A percentile compares a stretch with the other conserved stretches of the same genome.
Conservation (phyloP, 1,140 invertebrate species). For the Rhyzopertha dominica region DNA sequence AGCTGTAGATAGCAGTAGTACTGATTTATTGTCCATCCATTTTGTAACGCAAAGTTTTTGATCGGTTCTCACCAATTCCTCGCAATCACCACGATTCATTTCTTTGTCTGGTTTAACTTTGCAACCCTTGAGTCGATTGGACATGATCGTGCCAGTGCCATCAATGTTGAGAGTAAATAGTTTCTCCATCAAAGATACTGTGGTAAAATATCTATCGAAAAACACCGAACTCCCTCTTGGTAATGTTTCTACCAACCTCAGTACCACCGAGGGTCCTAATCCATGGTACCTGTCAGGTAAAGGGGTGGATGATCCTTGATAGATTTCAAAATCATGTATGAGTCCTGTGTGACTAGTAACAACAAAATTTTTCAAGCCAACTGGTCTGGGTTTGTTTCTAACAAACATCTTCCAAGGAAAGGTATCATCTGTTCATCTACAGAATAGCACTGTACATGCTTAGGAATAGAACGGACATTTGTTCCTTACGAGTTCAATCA, state of each 20-base stretch:
- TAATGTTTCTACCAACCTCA: slow-evolving; percentile 23
- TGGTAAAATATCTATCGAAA: slow-evolving; percentile 33
- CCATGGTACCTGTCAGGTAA: slow-evolving; percentile 14
- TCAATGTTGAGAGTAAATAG: slow-evolving; percentile 9
- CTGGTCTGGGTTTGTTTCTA: slow-evolving; percentile 27
- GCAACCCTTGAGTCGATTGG: slow-evolving; percentile 15
- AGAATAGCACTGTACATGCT: slow-evolving; percentile 5
- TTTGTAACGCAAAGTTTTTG: slow-evolving; percentile 11
- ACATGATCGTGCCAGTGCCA: slow-evolving; percentile 16
- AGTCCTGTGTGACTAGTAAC: slow-evolving; percentile 21
- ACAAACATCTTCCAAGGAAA: slow-evolving; percentile 25
- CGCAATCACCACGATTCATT: slow-evolving; percentile 14
- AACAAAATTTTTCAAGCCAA: slow-evolving; percentile 29
- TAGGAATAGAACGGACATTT: neutral
- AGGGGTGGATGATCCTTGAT: slow-evolving; percentile 17
- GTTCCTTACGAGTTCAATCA: slow-evolving; percentile 5
- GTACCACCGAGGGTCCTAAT: slow-evolving; percentile 18
- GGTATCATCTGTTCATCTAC: slow-evolving; percentile 35
- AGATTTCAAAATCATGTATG: slow-evolving; percentile 31
- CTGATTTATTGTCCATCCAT: slow-evolving; percentile 23
- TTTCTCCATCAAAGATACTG: slow-evolving; percentile 12
- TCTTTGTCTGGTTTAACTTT: slow-evolving; percentile 13
- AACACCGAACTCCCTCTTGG: slow-evolving; percentile 23
- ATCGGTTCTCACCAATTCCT: slow-evolving; percentile 11
- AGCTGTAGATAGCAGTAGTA: slow-evolving; percentile 12